phyloP scores from a whole-genome alignment of 1,140 invertebrate genomes.

The Aleiodes sp. region DNA sequence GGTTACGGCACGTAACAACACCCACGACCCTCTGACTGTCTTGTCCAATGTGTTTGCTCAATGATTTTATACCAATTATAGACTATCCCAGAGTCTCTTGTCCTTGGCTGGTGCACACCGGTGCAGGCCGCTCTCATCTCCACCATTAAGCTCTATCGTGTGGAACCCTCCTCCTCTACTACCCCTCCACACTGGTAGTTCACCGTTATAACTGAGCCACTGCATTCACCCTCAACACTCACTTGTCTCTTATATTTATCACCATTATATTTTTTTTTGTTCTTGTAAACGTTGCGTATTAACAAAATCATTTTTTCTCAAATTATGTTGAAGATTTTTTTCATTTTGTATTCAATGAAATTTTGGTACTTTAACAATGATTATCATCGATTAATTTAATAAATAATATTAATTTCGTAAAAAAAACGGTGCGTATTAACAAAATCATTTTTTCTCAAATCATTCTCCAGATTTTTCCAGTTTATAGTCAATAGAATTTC shows the following conservation, averaged over 20 bases:
- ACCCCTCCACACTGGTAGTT: not conserved
- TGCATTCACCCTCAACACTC: not conserved
- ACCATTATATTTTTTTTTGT: not conserved
- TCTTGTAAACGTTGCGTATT: not conserved
- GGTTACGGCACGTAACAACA: slow-evolving; percentile 64
- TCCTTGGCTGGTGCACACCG: slow-evolving; percentile 21
- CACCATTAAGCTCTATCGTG: slow-evolving; percentile 11
- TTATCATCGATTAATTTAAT: too few relatives aligned
- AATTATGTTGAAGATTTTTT: too few relatives aligned
- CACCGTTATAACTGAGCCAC: not conserved
- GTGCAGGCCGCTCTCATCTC: slow-evolving; percentile 39
- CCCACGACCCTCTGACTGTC: slow-evolving; percentile 62
- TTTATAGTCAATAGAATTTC: too few relatives aligned
- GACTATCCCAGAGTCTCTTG: slow-evolving; percentile 58
- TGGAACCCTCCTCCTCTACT: not conserved
- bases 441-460: too few relatives aligned
- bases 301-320: not conserved
- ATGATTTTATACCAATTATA: slow-evolving; percentile 68
- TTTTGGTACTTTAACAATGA: too few relatives aligned
- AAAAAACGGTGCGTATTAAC: too few relatives aligned
- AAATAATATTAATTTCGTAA: too few relatives aligned
- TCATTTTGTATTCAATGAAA: too few relatives aligned
- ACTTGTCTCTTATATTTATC: not conserved
- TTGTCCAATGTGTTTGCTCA: slow-evolving; percentile 64
- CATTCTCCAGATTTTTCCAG: too few relatives aligned